These are phyloP conservation scores for Aricia agestis DNA, from an alignment of 1,140 invertebrate species.

Conservation along the genomic window DNA sequence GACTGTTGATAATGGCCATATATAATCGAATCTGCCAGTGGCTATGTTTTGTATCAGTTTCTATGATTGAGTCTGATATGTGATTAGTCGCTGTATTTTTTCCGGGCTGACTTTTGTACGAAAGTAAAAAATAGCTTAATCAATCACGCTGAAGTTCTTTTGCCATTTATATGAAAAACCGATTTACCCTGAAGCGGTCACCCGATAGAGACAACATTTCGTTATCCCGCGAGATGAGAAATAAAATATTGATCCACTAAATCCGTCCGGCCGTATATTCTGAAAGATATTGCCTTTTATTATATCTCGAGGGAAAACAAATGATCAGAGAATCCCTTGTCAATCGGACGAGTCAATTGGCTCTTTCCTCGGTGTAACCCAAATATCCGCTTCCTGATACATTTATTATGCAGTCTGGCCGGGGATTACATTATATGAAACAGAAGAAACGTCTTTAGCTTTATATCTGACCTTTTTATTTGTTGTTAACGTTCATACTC, in stretches of 20 bases:
- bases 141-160: background rate
- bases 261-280: background rate
- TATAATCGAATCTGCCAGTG: background rate
- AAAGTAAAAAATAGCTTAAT: background rate
- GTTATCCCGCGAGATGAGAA: background rate
- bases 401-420: conserved; percentile 2
- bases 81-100: no score
- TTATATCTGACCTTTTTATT: background rate
- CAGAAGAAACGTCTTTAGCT: background rate
- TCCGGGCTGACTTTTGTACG: no score
- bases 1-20: background rate
- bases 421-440: background rate
- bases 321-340: conserved; percentile 9
- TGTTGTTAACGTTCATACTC: background rate
- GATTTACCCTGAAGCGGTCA: background rate
- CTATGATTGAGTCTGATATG: background rate
- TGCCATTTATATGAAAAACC: background rate
- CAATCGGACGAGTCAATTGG: conserved; percentile 13
- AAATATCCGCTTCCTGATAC: conserved; percentile 5
- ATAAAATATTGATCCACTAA: conserved; percentile 3
- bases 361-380: background rate
- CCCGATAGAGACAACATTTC: background rate
- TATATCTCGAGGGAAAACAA: conserved; percentile 3
- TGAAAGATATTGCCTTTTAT: background rate
- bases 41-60: background rate